Evolutionary conservation across 2,797 vertebrate species (phyloP), one percentile per base, ranked within the genome.

Genomic region (Mustela erminea): DNA sequence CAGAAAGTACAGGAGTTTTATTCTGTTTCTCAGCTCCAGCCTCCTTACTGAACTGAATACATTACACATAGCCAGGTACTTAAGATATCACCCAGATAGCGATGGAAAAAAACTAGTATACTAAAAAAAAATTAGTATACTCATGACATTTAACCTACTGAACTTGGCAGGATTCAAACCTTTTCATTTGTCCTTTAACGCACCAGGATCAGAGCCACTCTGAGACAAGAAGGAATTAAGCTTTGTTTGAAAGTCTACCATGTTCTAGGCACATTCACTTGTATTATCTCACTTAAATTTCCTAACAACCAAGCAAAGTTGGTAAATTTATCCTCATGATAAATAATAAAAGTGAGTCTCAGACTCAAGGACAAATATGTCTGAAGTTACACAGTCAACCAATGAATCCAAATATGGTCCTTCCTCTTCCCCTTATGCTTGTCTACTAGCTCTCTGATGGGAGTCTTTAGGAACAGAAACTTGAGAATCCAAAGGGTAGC

Each of bases 221-320:
- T 27, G n/a, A 94, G 56, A 84, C n/a, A 58, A 95, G 54, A 64
- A 80, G 77, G 88, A 88, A 62, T 87, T 64, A 77, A 64, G 41
- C 74, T 87, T 41, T 87, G 75, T 21, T 74, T 75, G 86, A 80
- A 83, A 60, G 52, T 74, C 70, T 84, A 5, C 15, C 52, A 23
- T 56, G 23, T 90, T 68, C 66, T 52, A 92, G 62, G 17, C 14
- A 94, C 78, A 70, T 41, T 91, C 43, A 58, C 52, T n/a, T 80
- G 29, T 3, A 23, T 86, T 29, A 62, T 77, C n/a, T 87, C 43
- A 90, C 32, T 84, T 66, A 74, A 82, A 74, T 90, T 85, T 84
- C 25, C 7, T 15, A 94, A 52, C 72, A 75, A 64, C 78, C n/a
- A 80, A 62, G 27, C n/a, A 87, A 95, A 18, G 46, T 32, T 54